A percentile compares a stretch with the other conserved stretches of the same genome.
Evolutionary conservation across 2,113 vertebrate genomes (phyloP).

Genomic region (Ancistrus triradiatus): DNA sequence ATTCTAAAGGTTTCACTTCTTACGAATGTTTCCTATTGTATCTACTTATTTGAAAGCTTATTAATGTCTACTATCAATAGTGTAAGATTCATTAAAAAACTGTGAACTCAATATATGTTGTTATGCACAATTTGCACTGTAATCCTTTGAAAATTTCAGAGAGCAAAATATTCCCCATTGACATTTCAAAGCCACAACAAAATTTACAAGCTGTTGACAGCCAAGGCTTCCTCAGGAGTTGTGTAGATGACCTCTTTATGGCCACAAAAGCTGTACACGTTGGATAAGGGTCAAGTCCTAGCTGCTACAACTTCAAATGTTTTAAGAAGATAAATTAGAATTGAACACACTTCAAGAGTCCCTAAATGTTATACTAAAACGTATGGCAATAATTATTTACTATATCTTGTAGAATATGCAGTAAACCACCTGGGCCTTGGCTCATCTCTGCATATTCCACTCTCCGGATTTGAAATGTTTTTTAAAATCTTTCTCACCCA

Average conservation of each 20-base stretch:
- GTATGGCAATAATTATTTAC: background rate
- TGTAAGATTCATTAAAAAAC: background rate
- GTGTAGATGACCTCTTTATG: slow-evolving; percentile 1
- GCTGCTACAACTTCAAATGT: background rate
- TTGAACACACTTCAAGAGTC: background rate
- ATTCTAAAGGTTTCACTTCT: too few species aligned
- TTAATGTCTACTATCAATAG: background rate
- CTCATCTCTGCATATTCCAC: background rate
- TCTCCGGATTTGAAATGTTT: background rate
- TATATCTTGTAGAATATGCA: background rate
- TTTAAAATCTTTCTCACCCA: slow-evolving; percentile 2
- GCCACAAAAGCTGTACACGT: slow-evolving; percentile 20
- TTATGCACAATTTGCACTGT: background rate
- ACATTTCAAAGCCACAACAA: slow-evolving; percentile 6
- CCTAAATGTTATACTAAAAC: background rate
- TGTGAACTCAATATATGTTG: background rate
- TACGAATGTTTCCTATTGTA: too few species aligned
- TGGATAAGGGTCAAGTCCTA: slow-evolving; percentile 7
- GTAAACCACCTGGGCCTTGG: too few species aligned
- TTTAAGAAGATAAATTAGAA: background rate
- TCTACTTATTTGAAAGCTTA: too few species aligned
- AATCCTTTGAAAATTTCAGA: background rate
- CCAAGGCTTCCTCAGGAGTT: slow-evolving; percentile 37
- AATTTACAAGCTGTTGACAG: slow-evolving; percentile 58
- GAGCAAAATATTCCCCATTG: background rate